Evolutionary conservation across 2,888 invertebrate genomes (phyloP).

Genomic region (Cantharis rufa): DNA sequence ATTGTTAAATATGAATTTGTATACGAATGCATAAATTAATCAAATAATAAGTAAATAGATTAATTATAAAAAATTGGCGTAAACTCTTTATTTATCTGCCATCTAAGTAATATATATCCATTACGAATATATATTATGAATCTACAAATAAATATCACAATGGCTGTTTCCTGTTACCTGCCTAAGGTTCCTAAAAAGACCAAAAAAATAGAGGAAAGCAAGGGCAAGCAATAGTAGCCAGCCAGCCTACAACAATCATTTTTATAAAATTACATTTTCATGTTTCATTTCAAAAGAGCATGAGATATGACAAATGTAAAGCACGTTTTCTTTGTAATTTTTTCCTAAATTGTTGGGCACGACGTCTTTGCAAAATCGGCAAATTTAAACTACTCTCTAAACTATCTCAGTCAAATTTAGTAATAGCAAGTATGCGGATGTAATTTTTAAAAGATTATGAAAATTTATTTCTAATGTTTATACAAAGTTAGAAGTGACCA

Average conservation of each 20-base stretch:
- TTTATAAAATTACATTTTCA: slow-evolving; percentile 32
- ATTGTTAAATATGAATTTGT: not conserved
- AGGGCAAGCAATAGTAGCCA: slow-evolving; percentile 37
- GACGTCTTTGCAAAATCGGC: slow-evolving; percentile 26
- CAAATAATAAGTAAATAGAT: slow-evolving; percentile 7
- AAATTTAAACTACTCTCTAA: slow-evolving; percentile 23
- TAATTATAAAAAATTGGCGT: slow-evolving; percentile 23
- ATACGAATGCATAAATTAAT: not conserved
- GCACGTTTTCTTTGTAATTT: slow-evolving; percentile 37
- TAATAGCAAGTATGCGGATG: slow-evolving; percentile 23
- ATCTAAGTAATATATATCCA: slow-evolving; percentile 24
- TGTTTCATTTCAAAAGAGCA: slow-evolving; percentile 24
- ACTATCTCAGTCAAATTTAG: slow-evolving; percentile 29
- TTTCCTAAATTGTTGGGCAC: slow-evolving; percentile 24
- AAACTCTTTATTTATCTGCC: slow-evolving; percentile 28
- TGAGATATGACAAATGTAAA: slow-evolving; percentile 40
- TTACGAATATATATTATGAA: slow-evolving; percentile 24
- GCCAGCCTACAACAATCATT: slow-evolving; percentile 37
- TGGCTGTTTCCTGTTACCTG: slow-evolving; percentile 42
- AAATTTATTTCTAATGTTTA: slow-evolving; percentile 18
- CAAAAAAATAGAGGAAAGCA: slow-evolving; percentile 22
- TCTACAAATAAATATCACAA: slow-evolving; percentile 46
- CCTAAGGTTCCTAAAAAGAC: slow-evolving; percentile 33
- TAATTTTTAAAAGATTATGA: slow-evolving; percentile 21
- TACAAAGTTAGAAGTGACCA: slow-evolving; percentile 22